Percentiles rank a stretch among this genome's conserved stretches.
Evolutionary conservation across 2,113 vertebrate species (phyloP).

Genomic region (Conger conger): DNA sequence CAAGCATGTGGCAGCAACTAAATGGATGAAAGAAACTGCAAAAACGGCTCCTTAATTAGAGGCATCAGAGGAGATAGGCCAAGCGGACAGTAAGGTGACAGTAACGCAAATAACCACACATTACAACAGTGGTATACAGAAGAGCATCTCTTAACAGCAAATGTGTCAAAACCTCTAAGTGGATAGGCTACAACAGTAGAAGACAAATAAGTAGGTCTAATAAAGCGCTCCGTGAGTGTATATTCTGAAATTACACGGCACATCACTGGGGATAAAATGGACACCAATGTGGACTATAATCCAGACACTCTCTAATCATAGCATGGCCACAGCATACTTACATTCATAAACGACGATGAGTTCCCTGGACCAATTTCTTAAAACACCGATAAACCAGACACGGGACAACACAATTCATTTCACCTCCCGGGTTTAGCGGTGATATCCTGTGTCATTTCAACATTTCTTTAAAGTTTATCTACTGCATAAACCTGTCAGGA

Average conservation of each 20-base stretch:
- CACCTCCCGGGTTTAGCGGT: not conserved
- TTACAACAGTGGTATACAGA: too few relatives aligned
- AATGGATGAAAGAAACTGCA: too few relatives aligned
- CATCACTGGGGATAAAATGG: not conserved
- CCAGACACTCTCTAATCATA: not conserved
- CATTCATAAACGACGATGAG: not conserved
- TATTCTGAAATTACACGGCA: not conserved
- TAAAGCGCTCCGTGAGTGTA: too few relatives aligned
- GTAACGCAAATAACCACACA: too few relatives aligned
- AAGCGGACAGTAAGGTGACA: too few relatives aligned
- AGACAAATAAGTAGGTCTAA: too few relatives aligned
- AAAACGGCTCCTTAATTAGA: too few relatives aligned
- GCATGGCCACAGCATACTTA: not conserved
- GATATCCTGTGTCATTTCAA: not conserved
- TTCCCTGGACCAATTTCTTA: not conserved
- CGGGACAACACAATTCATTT: not conserved
- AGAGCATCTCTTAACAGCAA: too few relatives aligned
- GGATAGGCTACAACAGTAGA: too few relatives aligned
- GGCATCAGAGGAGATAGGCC: too few relatives aligned
- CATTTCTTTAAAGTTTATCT: not conserved
- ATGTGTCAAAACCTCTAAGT: too few relatives aligned
- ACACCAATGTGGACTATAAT: not conserved
- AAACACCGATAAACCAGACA: not conserved
- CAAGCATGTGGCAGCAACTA: too few relatives aligned
- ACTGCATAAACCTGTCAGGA: constrained; percentile 8